Evolutionary conservation across 2,888 invertebrate genomes (phyloP).

Genomic region (Trachelus tabidus): DNA sequence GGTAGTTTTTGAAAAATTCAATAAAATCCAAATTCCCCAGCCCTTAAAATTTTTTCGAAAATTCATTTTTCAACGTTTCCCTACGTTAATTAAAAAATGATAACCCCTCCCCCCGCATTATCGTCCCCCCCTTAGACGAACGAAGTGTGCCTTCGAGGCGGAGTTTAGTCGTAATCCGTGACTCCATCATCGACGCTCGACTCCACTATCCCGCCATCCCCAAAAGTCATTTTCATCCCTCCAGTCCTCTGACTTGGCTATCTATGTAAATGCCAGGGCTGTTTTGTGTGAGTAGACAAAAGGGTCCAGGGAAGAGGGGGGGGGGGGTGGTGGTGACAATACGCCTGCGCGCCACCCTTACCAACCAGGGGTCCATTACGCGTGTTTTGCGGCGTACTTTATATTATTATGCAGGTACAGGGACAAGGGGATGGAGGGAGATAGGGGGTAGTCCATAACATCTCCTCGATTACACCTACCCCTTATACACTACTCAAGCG

Average conservation of each 20-base stretch:
- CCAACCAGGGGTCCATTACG: constrained; percentile 44
- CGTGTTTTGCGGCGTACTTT: constrained; percentile 47
- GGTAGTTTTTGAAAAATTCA: no score
- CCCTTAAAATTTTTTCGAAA: no score
- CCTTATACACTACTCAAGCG: no score
- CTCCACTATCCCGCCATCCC: neutral
- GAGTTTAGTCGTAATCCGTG: neutral
- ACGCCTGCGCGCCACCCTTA: constrained; percentile 39
- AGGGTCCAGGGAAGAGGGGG: constrained; percentile 22
- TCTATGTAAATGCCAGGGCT: constrained; percentile 44
- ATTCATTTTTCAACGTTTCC: no score
- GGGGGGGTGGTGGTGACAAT: constrained; percentile 45
- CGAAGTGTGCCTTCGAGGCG: neutral
- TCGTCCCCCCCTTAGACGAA: no score
- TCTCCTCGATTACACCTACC: neutral
- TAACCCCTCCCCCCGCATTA: no score
- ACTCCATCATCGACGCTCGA: neutral
- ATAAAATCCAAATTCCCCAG: no score
- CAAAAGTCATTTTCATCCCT: constrained; percentile 37
- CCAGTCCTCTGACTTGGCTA: constrained; percentile 20
- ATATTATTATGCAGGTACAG: constrained; percentile 27
- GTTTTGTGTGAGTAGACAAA: constrained; percentile 46
- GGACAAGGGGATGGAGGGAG: neutral
- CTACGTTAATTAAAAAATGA: no score
- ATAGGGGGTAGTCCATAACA: neutral